phyloP scores from a whole-genome alignment of 1,140 invertebrate species.

The Amyelois transitella region DNA sequence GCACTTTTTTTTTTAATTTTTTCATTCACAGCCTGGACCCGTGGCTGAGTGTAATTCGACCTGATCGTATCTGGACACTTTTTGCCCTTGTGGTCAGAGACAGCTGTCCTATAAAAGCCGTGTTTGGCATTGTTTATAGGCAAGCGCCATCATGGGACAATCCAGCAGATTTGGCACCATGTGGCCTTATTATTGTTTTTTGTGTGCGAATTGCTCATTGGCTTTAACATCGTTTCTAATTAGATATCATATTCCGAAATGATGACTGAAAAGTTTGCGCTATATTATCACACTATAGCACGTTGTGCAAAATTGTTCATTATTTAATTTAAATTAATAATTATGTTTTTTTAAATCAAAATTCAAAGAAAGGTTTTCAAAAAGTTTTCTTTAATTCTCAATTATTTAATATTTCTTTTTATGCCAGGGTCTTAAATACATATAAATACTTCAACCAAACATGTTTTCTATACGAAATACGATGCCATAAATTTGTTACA shows the following conservation, averaged over 20 bases:
- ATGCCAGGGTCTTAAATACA: too few relatives aligned
- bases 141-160: slow-evolving; percentile 24
- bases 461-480: too few relatives aligned
- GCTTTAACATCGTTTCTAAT: background rate
- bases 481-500: background rate
- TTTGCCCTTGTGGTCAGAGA: slow-evolving; percentile 65
- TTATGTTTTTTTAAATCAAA: too few relatives aligned
- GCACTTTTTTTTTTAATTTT: slow-evolving; percentile 48
- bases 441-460: too few relatives aligned
- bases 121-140: slow-evolving; percentile 50
- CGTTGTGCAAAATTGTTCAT: background rate
- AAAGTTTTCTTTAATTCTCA: too few relatives aligned
- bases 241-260: background rate
- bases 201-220: background rate
- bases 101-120: slow-evolving; percentile 58
- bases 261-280: background rate
- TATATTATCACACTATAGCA: too few relatives aligned
- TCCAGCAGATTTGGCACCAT: slow-evolving; percentile 13
- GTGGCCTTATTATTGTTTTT: slow-evolving; percentile 3
- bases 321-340: too few relatives aligned
- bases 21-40: slow-evolving; percentile 37
- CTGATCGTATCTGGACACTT: slow-evolving; percentile 67
- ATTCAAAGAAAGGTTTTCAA: too few relatives aligned
- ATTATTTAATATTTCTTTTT: too few relatives aligned
- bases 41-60: slow-evolving; percentile 63